Base-by-base conservation (phyloP, 2,888 invertebrate species). In the Phymatocera aterrima region DNA sequence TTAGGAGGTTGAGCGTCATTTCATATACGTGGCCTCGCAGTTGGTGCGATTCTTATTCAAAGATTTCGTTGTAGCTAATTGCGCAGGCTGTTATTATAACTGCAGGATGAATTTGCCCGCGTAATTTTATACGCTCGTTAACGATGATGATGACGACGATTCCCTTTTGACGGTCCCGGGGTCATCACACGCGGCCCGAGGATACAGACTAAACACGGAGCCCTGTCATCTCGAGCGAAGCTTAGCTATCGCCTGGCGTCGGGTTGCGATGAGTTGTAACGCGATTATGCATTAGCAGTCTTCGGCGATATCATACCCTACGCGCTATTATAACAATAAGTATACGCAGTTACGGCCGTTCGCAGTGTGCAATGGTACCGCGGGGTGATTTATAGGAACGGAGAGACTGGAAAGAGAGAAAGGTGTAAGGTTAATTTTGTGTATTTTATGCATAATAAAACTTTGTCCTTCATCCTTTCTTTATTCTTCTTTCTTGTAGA, bases 201-300 rank as follows among this genome's bases (percentile, higher is more conserved):
- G 46, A 40, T 12, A 68, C 68, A 68, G 68, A 68, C 68, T 68
- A 68, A 68, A 68, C 68, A 68, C 68, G 21, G 21, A 21, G 15
- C 68, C 24, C 68, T 40, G 40, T 68, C 68, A 68, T 68, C 68
- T 68, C 68, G 24, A 43, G 28, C 43, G 46, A 68, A 43, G 43
- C n/a, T n/a, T 8, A 68, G 68, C 34, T 64, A 65, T n/a, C 5
- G 24, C 2, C n/a, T n/a, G 68, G 68, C 68, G 24, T 68, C 68
- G 68, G 68, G 68, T 68, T 68, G 64, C 64, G 64, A 57, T 57
- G 57, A 28, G 57, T 12, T 57, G 57, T 57, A 57, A 57, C 28
- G 57, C 12, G 57, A 57, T 57, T 57, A 57, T 57, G 15, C 57
- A 28, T 28, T 15, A 4, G 57, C 24, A 24, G 24, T 28, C 24